These are phyloP conservation scores for Dendrolimus kikuchii DNA, from an alignment of 1,140 invertebrate species.

Conservation along the genomic window DNA sequence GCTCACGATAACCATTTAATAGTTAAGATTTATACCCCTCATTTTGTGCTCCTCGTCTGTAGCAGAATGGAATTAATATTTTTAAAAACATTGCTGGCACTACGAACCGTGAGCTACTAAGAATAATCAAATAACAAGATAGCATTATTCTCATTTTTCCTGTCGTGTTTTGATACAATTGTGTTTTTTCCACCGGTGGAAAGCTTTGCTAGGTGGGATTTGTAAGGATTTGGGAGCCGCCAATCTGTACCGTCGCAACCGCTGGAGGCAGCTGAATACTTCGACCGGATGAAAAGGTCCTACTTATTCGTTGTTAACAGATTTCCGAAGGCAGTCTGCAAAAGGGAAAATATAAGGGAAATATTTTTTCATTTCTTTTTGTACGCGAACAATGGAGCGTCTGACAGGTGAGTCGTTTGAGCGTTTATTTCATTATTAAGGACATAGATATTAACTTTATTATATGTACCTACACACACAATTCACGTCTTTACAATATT, in stretches of 20 bases:
- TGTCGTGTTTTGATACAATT: conserved; percentile 42
- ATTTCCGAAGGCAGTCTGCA: conserved; percentile 33
- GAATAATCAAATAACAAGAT: conserved; percentile 5
- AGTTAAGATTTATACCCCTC: too few relatives aligned
- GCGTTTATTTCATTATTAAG: conserved; percentile 3
- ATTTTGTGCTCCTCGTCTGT: too few relatives aligned
- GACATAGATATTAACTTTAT: too few relatives aligned
- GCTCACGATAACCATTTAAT: too few relatives aligned
- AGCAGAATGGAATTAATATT: too few relatives aligned
- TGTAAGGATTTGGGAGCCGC: conserved; percentile 51
- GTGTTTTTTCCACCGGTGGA: conserved; percentile 38
- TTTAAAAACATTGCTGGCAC: too few relatives aligned
- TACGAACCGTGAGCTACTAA: background rate
- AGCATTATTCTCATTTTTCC: conserved; percentile 12
- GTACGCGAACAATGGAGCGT: conserved; percentile 12
- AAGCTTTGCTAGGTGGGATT: conserved; percentile 42
- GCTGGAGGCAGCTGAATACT: conserved; percentile 44
- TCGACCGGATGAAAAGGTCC: conserved; percentile 43
- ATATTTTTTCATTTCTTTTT: conserved; percentile 15
- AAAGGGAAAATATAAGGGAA: conserved; percentile 20
- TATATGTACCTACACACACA: too few relatives aligned
- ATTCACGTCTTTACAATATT: too few relatives aligned
- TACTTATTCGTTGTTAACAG: conserved; percentile 42
- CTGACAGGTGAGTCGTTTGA: conserved; percentile 12
- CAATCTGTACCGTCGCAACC: conserved; percentile 46